These are phyloP conservation scores for Sminthurides bifidus DNA, from an alignment of 1,140 invertebrate species.

Conservation along the genomic window DNA sequence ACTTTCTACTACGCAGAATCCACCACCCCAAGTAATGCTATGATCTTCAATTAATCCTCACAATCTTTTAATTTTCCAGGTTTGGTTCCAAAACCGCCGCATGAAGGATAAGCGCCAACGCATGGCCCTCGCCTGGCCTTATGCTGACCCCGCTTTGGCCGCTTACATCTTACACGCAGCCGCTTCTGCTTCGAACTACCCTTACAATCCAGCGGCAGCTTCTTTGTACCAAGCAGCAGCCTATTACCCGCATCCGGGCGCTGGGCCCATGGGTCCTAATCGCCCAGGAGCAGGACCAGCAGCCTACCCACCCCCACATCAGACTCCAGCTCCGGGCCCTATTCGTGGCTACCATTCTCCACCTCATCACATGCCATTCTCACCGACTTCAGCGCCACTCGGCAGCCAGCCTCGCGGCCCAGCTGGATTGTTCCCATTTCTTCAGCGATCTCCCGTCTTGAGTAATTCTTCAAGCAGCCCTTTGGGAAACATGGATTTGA, in stretches of 20 bases:
- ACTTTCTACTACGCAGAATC: too few species aligned
- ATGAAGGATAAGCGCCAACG: slow-evolving; percentile 97
- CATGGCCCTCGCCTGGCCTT: slow-evolving; percentile 86
- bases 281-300: background rate
- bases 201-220: slow-evolving; percentile 33
- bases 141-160: slow-evolving; percentile 80
- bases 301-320: slow-evolving; percentile 4
- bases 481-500: background rate
- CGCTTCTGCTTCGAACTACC: slow-evolving; percentile 42
- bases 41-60: background rate
- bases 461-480: slow-evolving; percentile 18
- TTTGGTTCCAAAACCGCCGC: slow-evolving; percentile 98
- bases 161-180: slow-evolving; percentile 81
- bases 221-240: slow-evolving; percentile 26
- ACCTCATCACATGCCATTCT: slow-evolving; percentile 23
- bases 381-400: slow-evolving; percentile 12
- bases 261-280: slow-evolving; percentile 26
- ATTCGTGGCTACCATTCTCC: slow-evolving; percentile 27
- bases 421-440: slow-evolving; percentile 15
- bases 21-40: too few species aligned
- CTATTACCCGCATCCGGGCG: slow-evolving; percentile 19
- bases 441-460: slow-evolving; percentile 13
- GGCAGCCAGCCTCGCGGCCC: background rate
- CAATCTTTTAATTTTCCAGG: slow-evolving; percentile 46
- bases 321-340: slow-evolving; percentile 14